Conservation (phyloP, 2,797 vertebrate genomes). For the Leucoraja ocellata region DNA sequence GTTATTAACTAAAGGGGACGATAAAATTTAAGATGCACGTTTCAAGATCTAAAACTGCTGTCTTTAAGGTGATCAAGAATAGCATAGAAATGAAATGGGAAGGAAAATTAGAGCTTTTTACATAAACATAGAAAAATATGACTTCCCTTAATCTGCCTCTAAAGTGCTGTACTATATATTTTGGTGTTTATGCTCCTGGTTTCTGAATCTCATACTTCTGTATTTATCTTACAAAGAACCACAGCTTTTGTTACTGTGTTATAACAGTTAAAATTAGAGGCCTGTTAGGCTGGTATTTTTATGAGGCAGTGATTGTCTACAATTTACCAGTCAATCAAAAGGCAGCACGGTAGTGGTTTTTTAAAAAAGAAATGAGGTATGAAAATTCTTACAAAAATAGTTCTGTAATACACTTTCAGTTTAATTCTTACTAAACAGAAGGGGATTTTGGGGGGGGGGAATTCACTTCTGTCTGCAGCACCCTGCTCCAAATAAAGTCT, state of each 20-base stretch:
- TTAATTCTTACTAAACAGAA: not conserved
- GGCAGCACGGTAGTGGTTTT: not conserved
- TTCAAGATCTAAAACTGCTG: not conserved
- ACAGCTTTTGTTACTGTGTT: not conserved
- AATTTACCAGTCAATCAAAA: not conserved
- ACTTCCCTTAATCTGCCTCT: not conserved
- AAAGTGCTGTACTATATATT: not conserved
- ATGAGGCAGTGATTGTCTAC: not conserved
- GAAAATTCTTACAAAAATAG: conserved; percentile 10
- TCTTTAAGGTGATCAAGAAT: not conserved
- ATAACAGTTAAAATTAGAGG: not conserved
- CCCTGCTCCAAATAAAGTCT: not conserved
- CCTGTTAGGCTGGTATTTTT: not conserved
- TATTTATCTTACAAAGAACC: not conserved
- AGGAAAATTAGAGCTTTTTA: not conserved
- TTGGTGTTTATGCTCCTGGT: not conserved
- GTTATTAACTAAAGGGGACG: not conserved
- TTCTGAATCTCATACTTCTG: not conserved
- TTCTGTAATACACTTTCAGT: conserved; percentile 25
- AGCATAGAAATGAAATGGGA: not conserved
- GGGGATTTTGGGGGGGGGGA: not conserved
- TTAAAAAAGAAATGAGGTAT: conserved; percentile 16
- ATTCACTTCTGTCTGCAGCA: conserved; percentile 11
- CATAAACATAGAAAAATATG: not conserved
- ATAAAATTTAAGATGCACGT: not conserved